These are phyloP conservation scores for Acanthis flammea DNA, from an alignment of 2,797 vertebrate genomes.

Conservation along the genomic window DNA sequence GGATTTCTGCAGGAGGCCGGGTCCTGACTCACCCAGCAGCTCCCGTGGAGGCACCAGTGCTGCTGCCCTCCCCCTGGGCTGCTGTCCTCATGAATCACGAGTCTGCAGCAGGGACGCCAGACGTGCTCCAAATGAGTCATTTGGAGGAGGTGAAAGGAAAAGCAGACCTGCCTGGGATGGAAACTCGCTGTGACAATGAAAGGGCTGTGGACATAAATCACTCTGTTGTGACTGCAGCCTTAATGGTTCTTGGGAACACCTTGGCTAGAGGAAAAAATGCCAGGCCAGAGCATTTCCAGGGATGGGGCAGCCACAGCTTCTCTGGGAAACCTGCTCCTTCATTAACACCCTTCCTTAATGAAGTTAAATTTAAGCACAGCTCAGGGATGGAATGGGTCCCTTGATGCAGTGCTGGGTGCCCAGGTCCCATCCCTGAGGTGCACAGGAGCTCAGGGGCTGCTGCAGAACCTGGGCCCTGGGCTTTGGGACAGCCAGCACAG, in stretches of 20 bases:
- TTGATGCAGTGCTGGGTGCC: fast-evolving
- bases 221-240: fast-evolving
- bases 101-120: neutral
- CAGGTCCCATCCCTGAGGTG: fast-evolving
- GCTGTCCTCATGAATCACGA: neutral
- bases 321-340: neutral
- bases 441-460: neutral
- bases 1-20: neutral
- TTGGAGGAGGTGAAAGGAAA: conserved; percentile 29
- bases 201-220: neutral
- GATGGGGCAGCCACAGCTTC: neutral
- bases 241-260: neutral
- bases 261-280: fast-evolving
- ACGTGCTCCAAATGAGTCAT: neutral
- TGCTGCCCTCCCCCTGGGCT: neutral
- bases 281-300: neutral
- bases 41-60: neutral
- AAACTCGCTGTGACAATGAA: neutral
- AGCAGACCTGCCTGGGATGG: neutral
- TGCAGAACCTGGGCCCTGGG: neutral
- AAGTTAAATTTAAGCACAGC: fast-evolving
- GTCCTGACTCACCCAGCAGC: neutral
- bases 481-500: neutral
- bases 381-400: neutral
- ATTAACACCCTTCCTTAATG: too few relatives aligned